Percentiles rank a stretch among this genome's conserved stretches.
These are phyloP conservation scores for Bettongia penicillata DNA, from an alignment of 2,113 vertebrate genomes.

Conservation along the genomic window DNA sequence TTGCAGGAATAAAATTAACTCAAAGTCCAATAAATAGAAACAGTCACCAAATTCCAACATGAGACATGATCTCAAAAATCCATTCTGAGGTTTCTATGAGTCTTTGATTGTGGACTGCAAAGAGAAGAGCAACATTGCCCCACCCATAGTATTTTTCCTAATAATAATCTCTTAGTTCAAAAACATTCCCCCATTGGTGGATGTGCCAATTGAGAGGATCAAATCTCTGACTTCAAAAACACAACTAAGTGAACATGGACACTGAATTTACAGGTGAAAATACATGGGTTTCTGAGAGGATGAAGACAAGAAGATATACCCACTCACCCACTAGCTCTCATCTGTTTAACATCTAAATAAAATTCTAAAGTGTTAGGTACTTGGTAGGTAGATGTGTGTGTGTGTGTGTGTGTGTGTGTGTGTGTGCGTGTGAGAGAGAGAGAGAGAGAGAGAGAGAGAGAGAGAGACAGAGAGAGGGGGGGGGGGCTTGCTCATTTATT, in stretches of 20 bases:
- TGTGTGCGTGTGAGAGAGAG: too few species aligned
- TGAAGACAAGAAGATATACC: not conserved
- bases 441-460: not conserved
- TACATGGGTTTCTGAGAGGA: not conserved
- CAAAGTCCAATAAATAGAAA: not conserved
- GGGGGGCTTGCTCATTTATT: not conserved
- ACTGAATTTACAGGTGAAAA: not conserved
- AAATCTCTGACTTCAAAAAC: slow-evolving; percentile 8
- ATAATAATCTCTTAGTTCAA: not conserved
- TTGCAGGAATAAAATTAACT: not conserved
- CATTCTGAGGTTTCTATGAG: not conserved
- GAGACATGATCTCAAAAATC: not conserved
- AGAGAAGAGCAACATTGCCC: not conserved
- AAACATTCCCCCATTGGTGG: not conserved
- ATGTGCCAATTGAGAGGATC: not conserved
- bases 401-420: too few species aligned
- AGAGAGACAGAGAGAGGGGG: too few species aligned
- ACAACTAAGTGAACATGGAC: slow-evolving; percentile 20
- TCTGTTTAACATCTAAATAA: slow-evolving; percentile 53
- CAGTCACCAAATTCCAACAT: not conserved
- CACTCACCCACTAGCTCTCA: slow-evolving; percentile 9
- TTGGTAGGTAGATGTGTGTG: not conserved
- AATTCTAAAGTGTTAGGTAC: not conserved
- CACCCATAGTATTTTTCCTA: not conserved
- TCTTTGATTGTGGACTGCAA: not conserved